Evolutionary conservation across 1,140 invertebrate species (phyloP), one percentile per base, ranked within the genome.

Genomic region (Drosophila repleta): DNA sequence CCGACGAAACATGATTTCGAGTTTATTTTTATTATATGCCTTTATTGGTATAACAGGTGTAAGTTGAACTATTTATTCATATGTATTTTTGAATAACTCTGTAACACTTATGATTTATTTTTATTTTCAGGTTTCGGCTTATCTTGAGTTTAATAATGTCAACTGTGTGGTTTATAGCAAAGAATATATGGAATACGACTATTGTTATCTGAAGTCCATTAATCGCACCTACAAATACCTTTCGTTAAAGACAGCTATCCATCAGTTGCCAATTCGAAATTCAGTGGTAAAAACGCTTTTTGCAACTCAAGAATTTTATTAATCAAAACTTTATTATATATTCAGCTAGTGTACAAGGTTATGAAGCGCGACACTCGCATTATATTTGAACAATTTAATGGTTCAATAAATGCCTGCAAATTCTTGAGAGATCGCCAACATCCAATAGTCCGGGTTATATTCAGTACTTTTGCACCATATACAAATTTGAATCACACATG

Each of bases 171-270:
- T 4, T 0, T 20, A 24, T 6, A 53, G 74, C 41, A 24, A 20
- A n/a, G 29, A 7, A 0, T 69, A 43, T n/a, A 0, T 77, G n/a
- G 46, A 13, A 2, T 85, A 51, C 52, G 74, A 80, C 0, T 65
- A 71, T 24, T 84, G 81, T 41, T 48, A 20, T 37, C 20, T 84
- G 1, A 74, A 52, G 35, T 85, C 81, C 0, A 20, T 68, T 0
- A 84, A 84, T 58, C 77, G 81, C 8, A 74, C 76, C 13, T 84
- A 66, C 64, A 85, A 85, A 58, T 84, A 76, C 32, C 6, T 76
- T 0, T 76, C 80, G 3, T 0, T 52, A 7, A 63, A 65, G n/a
- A 6, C 32, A 6, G 18, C 2, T 32, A 52, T 71, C 57, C 49
- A 24, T 18, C 18, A 18, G 41, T 74, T 46, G 18, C 3, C 26